phyloP scores from a whole-genome alignment of 2,888 invertebrate species.

The Pristionchus entomophagus region DNA sequence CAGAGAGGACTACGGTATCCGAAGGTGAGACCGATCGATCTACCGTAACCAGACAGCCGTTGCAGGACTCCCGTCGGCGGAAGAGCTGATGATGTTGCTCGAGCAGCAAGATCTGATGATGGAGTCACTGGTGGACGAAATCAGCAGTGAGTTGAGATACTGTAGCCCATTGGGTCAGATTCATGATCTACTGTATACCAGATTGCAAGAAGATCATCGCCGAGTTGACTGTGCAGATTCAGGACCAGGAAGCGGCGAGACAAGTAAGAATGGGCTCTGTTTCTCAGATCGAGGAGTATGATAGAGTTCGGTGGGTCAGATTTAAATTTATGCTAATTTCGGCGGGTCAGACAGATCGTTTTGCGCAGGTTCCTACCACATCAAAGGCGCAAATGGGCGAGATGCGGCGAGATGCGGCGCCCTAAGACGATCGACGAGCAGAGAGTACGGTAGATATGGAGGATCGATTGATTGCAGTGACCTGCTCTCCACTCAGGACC shows the following conservation, averaged over 20 bases:
- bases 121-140: conserved; percentile 55
- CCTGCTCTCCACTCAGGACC: background rate
- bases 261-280: background rate
- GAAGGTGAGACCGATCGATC: background rate
- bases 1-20: background rate
- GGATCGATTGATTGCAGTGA: background rate
- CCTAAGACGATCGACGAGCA: conserved; percentile 19
- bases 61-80: conserved; percentile 51
- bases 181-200: background rate
- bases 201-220: conserved; percentile 40
- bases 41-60: background rate
- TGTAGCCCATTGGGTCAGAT: conserved; percentile 31
- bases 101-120: conserved; percentile 59
- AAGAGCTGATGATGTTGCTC: conserved; percentile 57
- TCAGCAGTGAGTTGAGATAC: conserved; percentile 28
- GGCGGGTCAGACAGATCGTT: no score
- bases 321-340: no score
- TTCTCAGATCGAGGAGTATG: background rate
- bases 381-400: background rate
- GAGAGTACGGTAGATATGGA: conserved; percentile 11
- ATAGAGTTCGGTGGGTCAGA: no score
- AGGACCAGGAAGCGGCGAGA: background rate
- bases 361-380: background rate
- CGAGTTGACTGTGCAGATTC: background rate
- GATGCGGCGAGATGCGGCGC: background rate